These are phyloP conservation scores for Plestiodon gilberti DNA, from an alignment of 2,113 vertebrate species.

Conservation along the genomic window DNA sequence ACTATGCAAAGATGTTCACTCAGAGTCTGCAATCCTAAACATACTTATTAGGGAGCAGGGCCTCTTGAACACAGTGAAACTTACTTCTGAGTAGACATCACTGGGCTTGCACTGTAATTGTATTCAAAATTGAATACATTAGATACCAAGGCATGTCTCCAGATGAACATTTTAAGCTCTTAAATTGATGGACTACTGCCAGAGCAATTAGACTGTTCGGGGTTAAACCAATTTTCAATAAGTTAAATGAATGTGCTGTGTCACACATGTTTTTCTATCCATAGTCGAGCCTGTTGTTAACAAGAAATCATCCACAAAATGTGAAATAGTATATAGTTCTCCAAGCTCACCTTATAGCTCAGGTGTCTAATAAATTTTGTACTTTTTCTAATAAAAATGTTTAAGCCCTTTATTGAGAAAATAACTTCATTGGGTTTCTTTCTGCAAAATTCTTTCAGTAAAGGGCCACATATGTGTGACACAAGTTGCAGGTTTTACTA, in stretches of 20 bases:
- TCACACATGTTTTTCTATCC: not conserved
- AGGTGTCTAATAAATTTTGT: no score
- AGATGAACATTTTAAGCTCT: conserved; percentile 34
- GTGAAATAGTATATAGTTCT: not conserved
- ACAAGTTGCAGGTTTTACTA: not conserved
- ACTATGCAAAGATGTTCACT: no score
- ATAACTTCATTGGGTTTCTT: not conserved
- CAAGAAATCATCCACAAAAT: not conserved
- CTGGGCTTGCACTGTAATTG: no score
- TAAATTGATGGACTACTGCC: conserved; percentile 31
- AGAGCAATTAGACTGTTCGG: conserved; percentile 22
- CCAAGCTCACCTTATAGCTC: not conserved
- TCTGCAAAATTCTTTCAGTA: not conserved
- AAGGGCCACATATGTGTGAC: not conserved
- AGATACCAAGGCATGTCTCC: conserved; percentile 27
- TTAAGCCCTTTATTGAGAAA: not conserved
- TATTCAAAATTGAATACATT: not conserved
- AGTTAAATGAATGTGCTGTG: not conserved
- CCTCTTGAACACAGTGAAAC: not conserved
- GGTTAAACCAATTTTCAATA: conserved; percentile 10
- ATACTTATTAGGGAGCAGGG: not conserved
- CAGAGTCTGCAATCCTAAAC: not conserved
- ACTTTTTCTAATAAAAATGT: not conserved
- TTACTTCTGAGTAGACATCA: not conserved
- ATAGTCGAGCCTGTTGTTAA: not conserved